These are phyloP conservation scores for Peromyscus attwateri DNA, from an alignment of 2,797 vertebrate genomes.

Conservation along the genomic window DNA sequence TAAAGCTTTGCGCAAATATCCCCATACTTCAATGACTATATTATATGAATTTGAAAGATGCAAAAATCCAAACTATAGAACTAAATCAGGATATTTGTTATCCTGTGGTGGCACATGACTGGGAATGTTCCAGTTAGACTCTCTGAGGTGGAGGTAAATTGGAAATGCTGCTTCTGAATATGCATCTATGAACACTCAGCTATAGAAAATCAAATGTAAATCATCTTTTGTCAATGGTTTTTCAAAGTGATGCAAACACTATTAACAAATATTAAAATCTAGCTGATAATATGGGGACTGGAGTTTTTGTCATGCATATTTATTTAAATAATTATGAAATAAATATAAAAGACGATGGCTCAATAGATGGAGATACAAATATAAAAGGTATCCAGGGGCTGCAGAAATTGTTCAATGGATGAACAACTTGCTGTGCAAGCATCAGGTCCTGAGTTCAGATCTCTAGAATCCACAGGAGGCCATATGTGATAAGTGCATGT, in stretches of 20 bases:
- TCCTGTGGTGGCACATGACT: background rate
- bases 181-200: background rate
- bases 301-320: background rate
- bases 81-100: background rate
- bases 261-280: background rate
- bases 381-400: background rate
- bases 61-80: background rate
- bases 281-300: background rate
- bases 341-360: background rate
- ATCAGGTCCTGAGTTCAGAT: background rate
- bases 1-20: background rate
- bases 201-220: background rate
- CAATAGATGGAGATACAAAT: background rate
- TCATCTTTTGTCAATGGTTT: background rate
- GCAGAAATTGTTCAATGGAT: background rate
- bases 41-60: background rate
- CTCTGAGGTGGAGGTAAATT: background rate
- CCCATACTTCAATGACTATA: background rate
- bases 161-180: background rate
- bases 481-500: too few relatives aligned
- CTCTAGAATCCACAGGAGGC: background rate
- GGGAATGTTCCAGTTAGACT: background rate
- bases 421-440: background rate
- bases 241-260: background rate
- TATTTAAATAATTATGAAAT: conserved; percentile 34